phyloP scores from a whole-genome alignment of 2,113 vertebrate genomes.

The Rhinogobius similis region DNA sequence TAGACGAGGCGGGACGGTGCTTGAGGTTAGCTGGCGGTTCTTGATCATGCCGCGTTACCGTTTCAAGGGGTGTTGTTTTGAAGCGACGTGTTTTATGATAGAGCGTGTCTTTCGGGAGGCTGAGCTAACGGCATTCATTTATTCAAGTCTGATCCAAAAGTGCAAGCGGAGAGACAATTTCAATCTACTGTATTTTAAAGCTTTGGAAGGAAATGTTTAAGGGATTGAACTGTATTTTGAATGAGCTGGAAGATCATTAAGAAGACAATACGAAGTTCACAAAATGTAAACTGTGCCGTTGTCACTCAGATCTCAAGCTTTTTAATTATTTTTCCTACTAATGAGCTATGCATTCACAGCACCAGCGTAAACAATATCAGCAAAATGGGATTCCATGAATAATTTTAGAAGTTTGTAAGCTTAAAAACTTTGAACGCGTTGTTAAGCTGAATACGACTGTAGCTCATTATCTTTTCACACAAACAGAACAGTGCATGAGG shows the following conservation, averaged over 20 bases:
- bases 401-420: not conserved
- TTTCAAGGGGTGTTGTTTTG: slow-evolving; percentile 19
- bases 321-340: not conserved
- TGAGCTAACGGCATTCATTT: not conserved
- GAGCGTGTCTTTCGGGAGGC: not conserved
- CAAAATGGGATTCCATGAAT: not conserved
- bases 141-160: not conserved
- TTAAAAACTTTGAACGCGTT: not conserved
- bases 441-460: not conserved
- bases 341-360: not conserved
- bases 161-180: not conserved
- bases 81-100: not conserved
- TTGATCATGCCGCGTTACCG: slow-evolving; percentile 7
- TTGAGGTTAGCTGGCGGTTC: slow-evolving; percentile 12
- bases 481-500: too few relatives aligned
- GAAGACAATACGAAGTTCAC: not conserved
- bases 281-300: not conserved
- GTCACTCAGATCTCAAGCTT: not conserved
- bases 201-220: not conserved
- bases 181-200: not conserved
- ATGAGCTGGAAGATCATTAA: not conserved
- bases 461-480: not conserved
- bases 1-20: slow-evolving; percentile 12
- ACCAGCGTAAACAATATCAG: not conserved
- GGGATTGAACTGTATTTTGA: not conserved